Conservation (phyloP, 2,888 invertebrate species). For the Pollenia griseotomentosa region DNA sequence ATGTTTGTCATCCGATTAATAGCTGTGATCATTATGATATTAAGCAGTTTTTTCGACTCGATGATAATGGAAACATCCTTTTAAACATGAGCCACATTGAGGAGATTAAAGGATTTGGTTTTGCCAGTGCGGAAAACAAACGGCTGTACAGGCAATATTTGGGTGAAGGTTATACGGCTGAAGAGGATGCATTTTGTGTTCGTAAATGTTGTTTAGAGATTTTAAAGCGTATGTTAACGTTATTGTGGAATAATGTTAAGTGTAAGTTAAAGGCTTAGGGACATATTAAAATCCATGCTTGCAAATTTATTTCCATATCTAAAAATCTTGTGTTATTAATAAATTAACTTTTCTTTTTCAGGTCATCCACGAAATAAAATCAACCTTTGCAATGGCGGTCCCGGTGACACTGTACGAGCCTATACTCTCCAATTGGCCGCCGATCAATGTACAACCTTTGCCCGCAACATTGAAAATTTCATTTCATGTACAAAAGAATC, state of each 20-base stretch:
- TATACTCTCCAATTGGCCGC: slow-evolving; percentile 92
- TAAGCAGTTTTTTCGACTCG: slow-evolving; percentile 83
- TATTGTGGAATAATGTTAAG: slow-evolving; percentile 78
- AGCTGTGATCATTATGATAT: slow-evolving; percentile 82
- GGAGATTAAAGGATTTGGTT: slow-evolving; percentile 80
- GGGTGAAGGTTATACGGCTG: slow-evolving; percentile 77
- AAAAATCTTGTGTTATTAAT: not conserved
- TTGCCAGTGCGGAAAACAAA: slow-evolving; percentile 76
- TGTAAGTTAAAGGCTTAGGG: slow-evolving; percentile 78
- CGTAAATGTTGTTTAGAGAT: slow-evolving; percentile 75
- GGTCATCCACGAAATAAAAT: slow-evolving; percentile 89
- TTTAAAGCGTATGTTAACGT: slow-evolving; percentile 76
- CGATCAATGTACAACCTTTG: slow-evolving; percentile 95
- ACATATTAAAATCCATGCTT: not conserved
- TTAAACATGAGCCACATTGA: slow-evolving; percentile 81
- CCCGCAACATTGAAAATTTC: slow-evolving; percentile 96
- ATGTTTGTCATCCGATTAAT: slow-evolving; percentile 76
- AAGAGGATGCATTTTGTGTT: slow-evolving; percentile 77
- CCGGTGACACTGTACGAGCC: slow-evolving; percentile 90
- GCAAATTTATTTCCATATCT: not conserved
- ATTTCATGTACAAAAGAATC: slow-evolving; percentile 96
- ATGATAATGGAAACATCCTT: slow-evolving; percentile 83
- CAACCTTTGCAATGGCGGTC: slow-evolving; percentile 85
- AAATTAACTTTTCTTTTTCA: slow-evolving; percentile 81
- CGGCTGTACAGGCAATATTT: slow-evolving; percentile 79